These are phyloP conservation scores for Microvelia longipes DNA, from an alignment of 1,140 invertebrate genomes.

Conservation along the genomic window DNA sequence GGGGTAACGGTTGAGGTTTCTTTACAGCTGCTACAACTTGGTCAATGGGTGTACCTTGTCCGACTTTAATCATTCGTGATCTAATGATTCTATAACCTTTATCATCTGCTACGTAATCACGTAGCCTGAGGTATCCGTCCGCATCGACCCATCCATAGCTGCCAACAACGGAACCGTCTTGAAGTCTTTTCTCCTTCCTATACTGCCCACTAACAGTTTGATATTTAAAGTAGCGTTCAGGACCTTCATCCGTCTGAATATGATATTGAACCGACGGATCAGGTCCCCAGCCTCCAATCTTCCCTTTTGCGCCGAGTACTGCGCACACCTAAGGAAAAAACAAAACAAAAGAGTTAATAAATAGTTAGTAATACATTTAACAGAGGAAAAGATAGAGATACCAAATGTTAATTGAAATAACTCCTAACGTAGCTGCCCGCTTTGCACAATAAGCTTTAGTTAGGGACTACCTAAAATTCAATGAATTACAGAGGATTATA, in stretches of 20 bases:
- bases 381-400: no score
- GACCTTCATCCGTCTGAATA: conserved; percentile 80
- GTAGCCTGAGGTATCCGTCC: conserved; percentile 56
- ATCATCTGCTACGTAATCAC: conserved; percentile 72
- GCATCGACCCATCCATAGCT: conserved; percentile 71
- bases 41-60: conserved; percentile 42
- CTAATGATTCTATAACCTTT: conserved; percentile 58
- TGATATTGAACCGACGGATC: conserved; percentile 57
- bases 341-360: background rate
- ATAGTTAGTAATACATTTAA: no score
- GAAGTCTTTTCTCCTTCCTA: conserved; percentile 64
- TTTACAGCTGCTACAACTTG: conserved; percentile 54
- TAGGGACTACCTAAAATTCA: no score
- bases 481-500: no score
- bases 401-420: no score
- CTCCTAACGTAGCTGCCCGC: no score
- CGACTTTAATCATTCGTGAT: conserved; percentile 62
- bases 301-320: conserved; percentile 18
- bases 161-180: conserved; percentile 50
- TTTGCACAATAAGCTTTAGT: no score
- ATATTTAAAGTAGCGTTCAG: conserved; percentile 67
- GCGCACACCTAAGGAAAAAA: conserved; percentile 20
- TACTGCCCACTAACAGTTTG: conserved; percentile 78
- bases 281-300: conserved; percentile 37
- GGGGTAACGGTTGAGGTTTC: conserved; percentile 4